These are phyloP conservation scores for Pangasius djambal DNA, from an alignment of 2,797 vertebrate species.

Conservation along the genomic window DNA sequence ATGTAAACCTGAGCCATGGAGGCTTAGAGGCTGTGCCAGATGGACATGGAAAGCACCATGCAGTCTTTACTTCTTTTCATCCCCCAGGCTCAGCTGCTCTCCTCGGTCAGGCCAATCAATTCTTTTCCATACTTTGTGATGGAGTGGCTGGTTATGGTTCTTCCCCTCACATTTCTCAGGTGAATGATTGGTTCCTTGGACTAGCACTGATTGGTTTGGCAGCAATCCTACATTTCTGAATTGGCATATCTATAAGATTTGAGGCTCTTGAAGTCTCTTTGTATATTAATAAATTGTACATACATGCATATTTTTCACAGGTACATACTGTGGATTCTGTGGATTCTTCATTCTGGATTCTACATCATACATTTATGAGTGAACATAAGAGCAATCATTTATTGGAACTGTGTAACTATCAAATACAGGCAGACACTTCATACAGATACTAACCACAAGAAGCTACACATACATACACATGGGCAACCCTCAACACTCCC, in stretches of 20 bases:
- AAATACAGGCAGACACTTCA: constrained; percentile 14
- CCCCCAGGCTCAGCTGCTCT: constrained; percentile 33
- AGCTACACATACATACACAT: constrained; percentile 24
- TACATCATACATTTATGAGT: background rate
- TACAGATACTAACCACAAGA: constrained; percentile 24
- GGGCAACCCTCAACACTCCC: background rate
- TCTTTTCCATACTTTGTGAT: constrained; percentile 31
- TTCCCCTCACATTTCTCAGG: constrained; percentile 21
- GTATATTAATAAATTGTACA: background rate
- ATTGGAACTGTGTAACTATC: background rate
- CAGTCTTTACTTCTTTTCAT: constrained; percentile 46
- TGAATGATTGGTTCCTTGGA: constrained; percentile 8
- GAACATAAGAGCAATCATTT: background rate
- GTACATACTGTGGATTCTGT: background rate
- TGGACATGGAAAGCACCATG: constrained; percentile 48
- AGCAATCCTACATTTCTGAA: background rate
- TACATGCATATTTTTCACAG: background rate
- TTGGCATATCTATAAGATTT: background rate
- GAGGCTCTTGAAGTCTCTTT: background rate
- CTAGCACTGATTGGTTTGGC: background rate
- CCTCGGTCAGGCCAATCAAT: constrained; percentile 19
- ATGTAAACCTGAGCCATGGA: constrained; percentile 56
- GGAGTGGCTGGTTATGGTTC: constrained; percentile 23
- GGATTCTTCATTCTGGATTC: background rate
- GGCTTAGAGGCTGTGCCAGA: constrained; percentile 54